Evolutionary conservation across 1,140 invertebrate species (phyloP), one percentile per base, ranked within the genome.

Genomic region (Himalopsyche phryganea): DNA sequence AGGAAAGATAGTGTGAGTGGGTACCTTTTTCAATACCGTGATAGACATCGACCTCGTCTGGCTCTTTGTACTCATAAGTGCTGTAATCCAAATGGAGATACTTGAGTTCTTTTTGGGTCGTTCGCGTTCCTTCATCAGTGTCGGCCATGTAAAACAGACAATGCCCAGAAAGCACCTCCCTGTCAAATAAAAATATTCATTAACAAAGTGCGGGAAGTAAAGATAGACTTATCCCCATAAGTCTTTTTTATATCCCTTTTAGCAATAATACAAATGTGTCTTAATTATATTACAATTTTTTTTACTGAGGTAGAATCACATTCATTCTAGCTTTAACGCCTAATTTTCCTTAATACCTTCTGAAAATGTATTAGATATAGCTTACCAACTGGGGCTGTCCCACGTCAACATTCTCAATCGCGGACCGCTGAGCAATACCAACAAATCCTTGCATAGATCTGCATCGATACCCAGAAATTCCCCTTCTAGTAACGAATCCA

Each of bases 361-460:
- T n/a, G n/a, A n/a, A n/a, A n/a, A n/a, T n/a, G n/a, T n/a, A n/a
- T n/a, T n/a, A n/a, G n/a, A n/a, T n/a, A n/a, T n/a, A 15, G 58
- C 60, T 61, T 38, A 78, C 81, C 81, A 81, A 50, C 79, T 76
- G 52, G 78, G 71, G 9, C 23, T 28, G 45, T 75, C 74, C 82
- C 83, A 84, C 6, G 74, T 78, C 1, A 84, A 67, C 7, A 76
- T 76, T 64, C 82, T 80, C 45, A 80, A 74, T 17, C 83, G 69
- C 3, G 81, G 79, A 51, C 78, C 76, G 42, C 78, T 79, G 4
- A 84, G 64, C 50, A 84, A 67, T 10, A 80, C 77, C n/a, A 77
- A 73, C n/a, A 84, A 67, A 66, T 84, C 82, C 63, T 79, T 75
- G 64, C 78, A 80, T 18, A 83, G 58, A 45, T 77, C 74, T 0